A percentile compares a stretch with the other conserved stretches of the same genome.
Evolutionary conservation across 2,888 invertebrate genomes (phyloP).

Genomic region (Limnephilus marmoratus): DNA sequence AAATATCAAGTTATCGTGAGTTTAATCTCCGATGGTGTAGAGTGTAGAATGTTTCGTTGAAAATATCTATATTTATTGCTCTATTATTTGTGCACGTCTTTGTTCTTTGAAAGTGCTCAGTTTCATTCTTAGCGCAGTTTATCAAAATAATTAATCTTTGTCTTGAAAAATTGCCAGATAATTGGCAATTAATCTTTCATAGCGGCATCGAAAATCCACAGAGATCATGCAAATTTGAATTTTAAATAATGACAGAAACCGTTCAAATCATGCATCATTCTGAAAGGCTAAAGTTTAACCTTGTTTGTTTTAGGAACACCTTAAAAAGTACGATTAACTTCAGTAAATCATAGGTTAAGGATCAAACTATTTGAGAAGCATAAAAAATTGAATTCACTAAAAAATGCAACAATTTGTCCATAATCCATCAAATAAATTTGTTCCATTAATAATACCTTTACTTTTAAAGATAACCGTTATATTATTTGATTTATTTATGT

Average conservation of each 20-base stretch:
- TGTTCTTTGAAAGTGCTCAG: neutral
- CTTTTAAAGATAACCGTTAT: neutral
- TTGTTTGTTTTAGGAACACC: neutral
- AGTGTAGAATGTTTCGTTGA: neutral
- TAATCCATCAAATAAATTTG: neutral
- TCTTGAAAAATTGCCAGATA: neutral
- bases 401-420: neutral
- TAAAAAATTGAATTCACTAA: neutral
- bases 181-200: neutral
- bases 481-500: neutral
- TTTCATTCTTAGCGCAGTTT: neutral
- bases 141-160: conserved; percentile 2
- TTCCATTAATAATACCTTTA: neutral
- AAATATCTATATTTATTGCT: neutral
- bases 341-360: neutral
- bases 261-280: neutral
- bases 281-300: conserved; percentile 32
- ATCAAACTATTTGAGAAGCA: neutral
- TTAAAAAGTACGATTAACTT: conserved; percentile 27
- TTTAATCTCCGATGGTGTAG: neutral
- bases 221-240: neutral
- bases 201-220: neutral
- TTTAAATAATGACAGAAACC: neutral
- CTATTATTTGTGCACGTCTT: neutral
- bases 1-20: neutral